Conservation (phyloP, 1,140 invertebrate genomes). For the Lepidurus couesii region DNA sequence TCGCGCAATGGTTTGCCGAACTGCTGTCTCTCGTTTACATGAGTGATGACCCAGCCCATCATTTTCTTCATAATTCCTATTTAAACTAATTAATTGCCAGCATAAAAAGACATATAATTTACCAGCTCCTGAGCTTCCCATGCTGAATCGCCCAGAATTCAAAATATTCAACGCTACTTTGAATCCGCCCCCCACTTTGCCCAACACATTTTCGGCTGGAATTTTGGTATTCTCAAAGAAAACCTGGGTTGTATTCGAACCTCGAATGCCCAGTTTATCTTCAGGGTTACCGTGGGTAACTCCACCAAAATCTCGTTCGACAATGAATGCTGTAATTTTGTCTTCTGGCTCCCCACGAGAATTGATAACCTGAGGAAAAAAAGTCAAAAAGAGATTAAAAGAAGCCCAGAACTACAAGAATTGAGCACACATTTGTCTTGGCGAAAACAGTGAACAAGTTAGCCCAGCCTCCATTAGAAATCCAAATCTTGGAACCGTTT, state of each 20-base stretch:
- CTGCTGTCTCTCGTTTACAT: constrained; percentile 58
- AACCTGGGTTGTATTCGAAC: constrained; percentile 44
- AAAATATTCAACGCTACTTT: constrained; percentile 68
- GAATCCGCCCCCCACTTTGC: constrained; percentile 60
- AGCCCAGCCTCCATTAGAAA: constrained; percentile 63
- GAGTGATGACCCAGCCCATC: constrained; percentile 50
- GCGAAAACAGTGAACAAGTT: constrained; percentile 68
- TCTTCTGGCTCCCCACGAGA: constrained; percentile 39
- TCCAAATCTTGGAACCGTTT: constrained; percentile 66
- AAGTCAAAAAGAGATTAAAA: not conserved
- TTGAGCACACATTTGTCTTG: constrained; percentile 43
- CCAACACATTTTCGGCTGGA: constrained; percentile 61
- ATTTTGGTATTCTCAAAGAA: constrained; percentile 63
- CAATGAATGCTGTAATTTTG: constrained; percentile 62
- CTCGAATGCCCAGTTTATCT: constrained; percentile 66
- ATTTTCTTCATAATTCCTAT: constrained; percentile 47
- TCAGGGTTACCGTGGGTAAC: constrained; percentile 61
- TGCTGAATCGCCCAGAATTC: constrained; percentile 57
- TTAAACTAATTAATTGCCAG: not conserved
- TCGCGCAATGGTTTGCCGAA: constrained; percentile 55
- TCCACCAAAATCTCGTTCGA: constrained; percentile 64
- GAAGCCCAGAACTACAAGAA: not conserved
- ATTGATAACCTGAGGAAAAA: constrained; percentile 38
- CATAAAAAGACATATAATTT: constrained; percentile 11
- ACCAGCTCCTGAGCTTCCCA: constrained; percentile 47